Conservation (phyloP, 2,888 invertebrate genomes). For the Lepidocyrtoides sp. region DNA sequence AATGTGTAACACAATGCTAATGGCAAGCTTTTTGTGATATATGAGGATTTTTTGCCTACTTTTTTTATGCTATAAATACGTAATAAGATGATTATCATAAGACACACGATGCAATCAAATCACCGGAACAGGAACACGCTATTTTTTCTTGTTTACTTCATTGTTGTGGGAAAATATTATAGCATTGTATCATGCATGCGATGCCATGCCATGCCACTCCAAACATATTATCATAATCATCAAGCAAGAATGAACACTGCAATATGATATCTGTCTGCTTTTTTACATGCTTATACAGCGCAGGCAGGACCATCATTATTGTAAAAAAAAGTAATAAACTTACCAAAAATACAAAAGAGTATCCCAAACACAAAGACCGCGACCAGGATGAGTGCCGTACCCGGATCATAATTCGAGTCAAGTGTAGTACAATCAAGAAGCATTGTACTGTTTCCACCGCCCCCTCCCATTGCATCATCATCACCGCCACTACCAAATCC, state of each 20-base stretch:
- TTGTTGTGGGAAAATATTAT: slow-evolving; percentile 52
- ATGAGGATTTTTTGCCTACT: background rate
- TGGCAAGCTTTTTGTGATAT: background rate
- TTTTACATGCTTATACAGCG: slow-evolving; percentile 22
- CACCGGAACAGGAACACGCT: slow-evolving; percentile 70
- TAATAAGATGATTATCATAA: slow-evolving; percentile 50
- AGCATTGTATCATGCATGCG: slow-evolving; percentile 27
- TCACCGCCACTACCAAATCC: background rate
- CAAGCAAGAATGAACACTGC: slow-evolving; percentile 37
- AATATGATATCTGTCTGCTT: slow-evolving; percentile 32
- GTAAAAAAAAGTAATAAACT: slow-evolving; percentile 86
- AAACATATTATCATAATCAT: slow-evolving; percentile 39
- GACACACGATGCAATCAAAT: slow-evolving; percentile 56
- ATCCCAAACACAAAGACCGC: slow-evolving; percentile 93
- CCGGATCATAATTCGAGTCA: slow-evolving; percentile 90
- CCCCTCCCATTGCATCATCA: slow-evolving; percentile 29
- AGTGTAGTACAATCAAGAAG: slow-evolving; percentile 85
- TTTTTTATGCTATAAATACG: slow-evolving; percentile 34
- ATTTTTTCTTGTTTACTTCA: slow-evolving; percentile 13
- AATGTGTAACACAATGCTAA: background rate
- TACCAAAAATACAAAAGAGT: slow-evolving; percentile 94
- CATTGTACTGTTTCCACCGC: slow-evolving; percentile 34
- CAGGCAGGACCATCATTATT: background rate
- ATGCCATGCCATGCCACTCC: background rate
- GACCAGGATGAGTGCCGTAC: slow-evolving; percentile 90